Conservation (phyloP, 2,797 vertebrate genomes). For the Cheirogaleus major region DNA sequence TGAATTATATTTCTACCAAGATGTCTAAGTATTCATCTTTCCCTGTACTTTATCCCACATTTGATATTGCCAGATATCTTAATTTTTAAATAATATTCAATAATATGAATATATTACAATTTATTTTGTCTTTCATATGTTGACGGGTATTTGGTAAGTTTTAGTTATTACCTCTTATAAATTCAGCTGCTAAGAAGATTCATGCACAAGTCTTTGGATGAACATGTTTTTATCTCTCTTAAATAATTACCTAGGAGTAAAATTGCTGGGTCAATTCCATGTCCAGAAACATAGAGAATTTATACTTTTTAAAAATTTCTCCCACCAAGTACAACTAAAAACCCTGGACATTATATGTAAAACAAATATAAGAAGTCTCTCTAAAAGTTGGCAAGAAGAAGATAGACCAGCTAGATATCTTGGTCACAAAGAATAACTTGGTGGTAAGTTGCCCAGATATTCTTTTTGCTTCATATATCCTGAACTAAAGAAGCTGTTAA, state of each 20-base stretch:
- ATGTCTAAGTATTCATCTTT: background rate
- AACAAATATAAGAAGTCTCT: background rate
- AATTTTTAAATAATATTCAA: constrained; percentile 28
- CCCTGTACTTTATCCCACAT: background rate
- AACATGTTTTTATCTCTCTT: background rate
- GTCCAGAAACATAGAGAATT: background rate
- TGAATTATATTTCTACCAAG: background rate
- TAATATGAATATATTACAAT: background rate
- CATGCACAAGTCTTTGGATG: background rate
- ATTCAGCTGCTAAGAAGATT: background rate
- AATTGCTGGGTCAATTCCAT: background rate
- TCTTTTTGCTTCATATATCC: background rate
- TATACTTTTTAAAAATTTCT: background rate
- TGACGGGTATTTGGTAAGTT: background rate
- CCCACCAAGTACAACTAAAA: background rate
- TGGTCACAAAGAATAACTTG: background rate
- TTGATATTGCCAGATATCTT: background rate
- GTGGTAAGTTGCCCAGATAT: background rate
- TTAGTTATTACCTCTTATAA: background rate
- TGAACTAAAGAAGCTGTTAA: background rate
- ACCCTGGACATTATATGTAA: background rate
- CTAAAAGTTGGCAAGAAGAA: background rate
- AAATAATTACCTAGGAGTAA: background rate
- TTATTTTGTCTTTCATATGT: background rate
- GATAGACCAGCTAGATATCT: background rate